Percentiles rank a stretch among this genome's conserved stretches.
Evolutionary conservation across 1,140 invertebrate species (phyloP).

Genomic region (Sinella curviseta): DNA sequence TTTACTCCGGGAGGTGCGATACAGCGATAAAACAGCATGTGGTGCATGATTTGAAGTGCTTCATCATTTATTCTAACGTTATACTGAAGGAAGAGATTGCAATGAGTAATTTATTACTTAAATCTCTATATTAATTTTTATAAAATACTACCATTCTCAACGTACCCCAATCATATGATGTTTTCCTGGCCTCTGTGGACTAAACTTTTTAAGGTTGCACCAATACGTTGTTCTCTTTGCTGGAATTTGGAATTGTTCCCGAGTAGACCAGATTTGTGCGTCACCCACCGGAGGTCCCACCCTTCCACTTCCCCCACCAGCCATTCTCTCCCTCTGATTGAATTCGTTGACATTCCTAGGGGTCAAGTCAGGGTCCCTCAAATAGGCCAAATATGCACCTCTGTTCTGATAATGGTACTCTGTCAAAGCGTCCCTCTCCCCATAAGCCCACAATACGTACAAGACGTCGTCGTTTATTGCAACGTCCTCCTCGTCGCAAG

Average conservation of each 20-base stretch:
- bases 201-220: slow-evolving; percentile 79
- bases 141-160: slow-evolving; percentile 25
- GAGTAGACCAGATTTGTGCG: no score
- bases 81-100: background rate
- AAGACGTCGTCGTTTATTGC: slow-evolving; percentile 64
- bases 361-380: slow-evolving; percentile 56
- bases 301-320: slow-evolving; percentile 67
- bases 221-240: slow-evolving; percentile 69
- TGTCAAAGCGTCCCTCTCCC: slow-evolving; percentile 60
- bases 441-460: slow-evolving; percentile 73
- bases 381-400: slow-evolving; percentile 66
- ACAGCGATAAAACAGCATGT: slow-evolving; percentile 32
- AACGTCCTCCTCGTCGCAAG: slow-evolving; percentile 60
- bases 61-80: slow-evolving; percentile 19
- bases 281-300: no score
- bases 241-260: slow-evolving; percentile 47
- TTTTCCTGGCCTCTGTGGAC: slow-evolving; percentile 60
- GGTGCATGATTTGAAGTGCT: slow-evolving; percentile 20
- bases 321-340: slow-evolving; percentile 51
- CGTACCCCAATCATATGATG: slow-evolving; percentile 77
- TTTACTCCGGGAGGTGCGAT: background rate
- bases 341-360: slow-evolving; percentile 34
- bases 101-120: background rate
- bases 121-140: background rate
- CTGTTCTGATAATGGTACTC: slow-evolving; percentile 64